Conservation (phyloP, 2,888 invertebrate species). For the Dryobota labecula region DNA sequence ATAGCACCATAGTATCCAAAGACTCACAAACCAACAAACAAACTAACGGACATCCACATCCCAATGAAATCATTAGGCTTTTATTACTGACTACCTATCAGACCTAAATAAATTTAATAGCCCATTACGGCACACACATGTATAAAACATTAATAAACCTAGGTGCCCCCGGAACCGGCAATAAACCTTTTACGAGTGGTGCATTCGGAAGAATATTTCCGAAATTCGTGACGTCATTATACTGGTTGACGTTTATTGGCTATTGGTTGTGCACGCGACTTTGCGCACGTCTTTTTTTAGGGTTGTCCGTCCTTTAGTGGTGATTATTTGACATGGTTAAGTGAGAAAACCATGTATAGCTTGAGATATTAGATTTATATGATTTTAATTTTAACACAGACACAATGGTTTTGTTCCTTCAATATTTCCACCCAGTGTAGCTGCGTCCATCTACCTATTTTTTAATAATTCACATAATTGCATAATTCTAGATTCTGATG, state of each 20-base stretch:
- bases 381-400: not conserved
- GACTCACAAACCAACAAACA: slow-evolving; percentile 3
- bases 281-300: not conserved
- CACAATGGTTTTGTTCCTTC: not conserved
- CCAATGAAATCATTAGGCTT: slow-evolving; percentile 69
- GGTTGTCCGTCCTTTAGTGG: not conserved
- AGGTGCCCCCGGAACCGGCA: slow-evolving; percentile 70
- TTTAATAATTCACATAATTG: not conserved
- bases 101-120: slow-evolving; percentile 67
- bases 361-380: not conserved
- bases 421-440: not conserved
- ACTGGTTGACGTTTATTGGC: slow-evolving; percentile 74
- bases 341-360: not conserved
- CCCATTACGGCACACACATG: slow-evolving; percentile 73
- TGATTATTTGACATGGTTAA: not conserved
- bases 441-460: not conserved
- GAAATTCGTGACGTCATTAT: slow-evolving; percentile 83
- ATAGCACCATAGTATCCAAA: not conserved
- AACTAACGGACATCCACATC: slow-evolving; percentile 37
- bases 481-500: not conserved
- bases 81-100: slow-evolving; percentile 64
- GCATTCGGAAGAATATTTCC: slow-evolving; percentile 88
- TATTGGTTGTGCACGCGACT: slow-evolving; percentile 57
- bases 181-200: slow-evolving; percentile 87
- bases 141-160: slow-evolving; percentile 83